Evolutionary conservation across 2,888 invertebrate genomes (phyloP).

Genomic region (Ligdia adustata): DNA sequence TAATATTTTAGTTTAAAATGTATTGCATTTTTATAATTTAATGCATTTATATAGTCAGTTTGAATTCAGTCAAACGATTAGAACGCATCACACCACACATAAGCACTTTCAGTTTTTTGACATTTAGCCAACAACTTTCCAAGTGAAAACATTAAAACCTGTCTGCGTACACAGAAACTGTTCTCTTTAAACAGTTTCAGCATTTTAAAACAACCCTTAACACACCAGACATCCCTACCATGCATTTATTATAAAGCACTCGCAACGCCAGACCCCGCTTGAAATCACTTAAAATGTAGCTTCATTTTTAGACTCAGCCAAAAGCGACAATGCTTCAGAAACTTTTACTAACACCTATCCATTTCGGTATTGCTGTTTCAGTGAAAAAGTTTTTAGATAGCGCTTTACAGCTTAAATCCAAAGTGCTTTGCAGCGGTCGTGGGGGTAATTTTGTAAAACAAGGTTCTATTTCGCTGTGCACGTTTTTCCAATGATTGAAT

Average conservation of each 20-base stretch:
- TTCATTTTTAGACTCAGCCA: conserved; percentile 19
- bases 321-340: conserved; percentile 14
- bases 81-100: too few relatives aligned
- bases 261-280: conserved; percentile 9
- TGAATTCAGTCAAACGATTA: too few relatives aligned
- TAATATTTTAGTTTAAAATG: too few relatives aligned
- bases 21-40: too few relatives aligned
- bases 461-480: conserved; percentile 26
- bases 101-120: background rate
- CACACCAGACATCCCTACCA: conserved; percentile 11
- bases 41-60: too few relatives aligned
- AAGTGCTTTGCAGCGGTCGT: conserved; percentile 20
- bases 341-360: conserved; percentile 15
- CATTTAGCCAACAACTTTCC: too few relatives aligned
- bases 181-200: conserved; percentile 10
- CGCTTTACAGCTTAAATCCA: conserved; percentile 16
- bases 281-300: conserved; percentile 19
- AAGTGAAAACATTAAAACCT: conserved; percentile 10
- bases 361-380: conserved; percentile 19
- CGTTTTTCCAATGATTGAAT: conserved; percentile 41
- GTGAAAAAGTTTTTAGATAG: conserved; percentile 12
- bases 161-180: conserved; percentile 11
- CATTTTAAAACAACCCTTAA: conserved; percentile 16
- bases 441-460: conserved; percentile 30
- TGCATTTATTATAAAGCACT: conserved; percentile 24